Conservation (phyloP, 2,888 invertebrate species). For the Metallyticus violacea region DNA sequence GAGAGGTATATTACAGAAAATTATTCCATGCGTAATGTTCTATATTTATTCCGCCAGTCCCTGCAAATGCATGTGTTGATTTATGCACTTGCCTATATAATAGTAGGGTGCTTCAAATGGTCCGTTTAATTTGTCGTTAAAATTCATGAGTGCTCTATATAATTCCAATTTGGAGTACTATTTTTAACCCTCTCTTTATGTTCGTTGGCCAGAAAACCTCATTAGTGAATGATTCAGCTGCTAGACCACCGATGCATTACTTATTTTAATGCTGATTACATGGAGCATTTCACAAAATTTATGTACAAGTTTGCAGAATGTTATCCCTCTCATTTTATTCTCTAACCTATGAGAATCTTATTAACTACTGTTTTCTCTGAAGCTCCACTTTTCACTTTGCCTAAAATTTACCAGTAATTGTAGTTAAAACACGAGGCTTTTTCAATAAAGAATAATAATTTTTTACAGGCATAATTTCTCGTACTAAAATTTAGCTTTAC, state of each 20-base stretch:
- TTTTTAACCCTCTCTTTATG: neutral
- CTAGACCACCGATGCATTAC: neutral
- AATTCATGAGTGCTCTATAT: neutral
- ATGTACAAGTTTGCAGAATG: neutral
- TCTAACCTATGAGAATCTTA: too few species aligned
- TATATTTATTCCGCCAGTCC: neutral
- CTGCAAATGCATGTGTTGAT: neutral
- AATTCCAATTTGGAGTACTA: neutral
- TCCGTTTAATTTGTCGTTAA: neutral
- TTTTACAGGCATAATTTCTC: too few species aligned
- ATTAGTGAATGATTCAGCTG: neutral
- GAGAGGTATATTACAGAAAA: too few species aligned
- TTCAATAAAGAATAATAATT: too few species aligned
- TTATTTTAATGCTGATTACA: neutral
- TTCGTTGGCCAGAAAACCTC: neutral
- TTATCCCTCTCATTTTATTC: too few species aligned
- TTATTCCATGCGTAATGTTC: neutral
- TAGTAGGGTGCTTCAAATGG: neutral
- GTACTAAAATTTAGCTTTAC: too few species aligned
- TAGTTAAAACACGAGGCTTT: too few species aligned
- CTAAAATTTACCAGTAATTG: too few species aligned
- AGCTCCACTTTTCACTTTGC: too few species aligned
- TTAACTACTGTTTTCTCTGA: too few species aligned
- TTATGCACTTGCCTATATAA: neutral
- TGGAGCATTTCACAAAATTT: neutral